A percentile compares a stretch with the other conserved stretches of the same genome.
phyloP scores from a whole-genome alignment of 2,797 vertebrate genomes.

The Hippopotamyrus pictus region DNA sequence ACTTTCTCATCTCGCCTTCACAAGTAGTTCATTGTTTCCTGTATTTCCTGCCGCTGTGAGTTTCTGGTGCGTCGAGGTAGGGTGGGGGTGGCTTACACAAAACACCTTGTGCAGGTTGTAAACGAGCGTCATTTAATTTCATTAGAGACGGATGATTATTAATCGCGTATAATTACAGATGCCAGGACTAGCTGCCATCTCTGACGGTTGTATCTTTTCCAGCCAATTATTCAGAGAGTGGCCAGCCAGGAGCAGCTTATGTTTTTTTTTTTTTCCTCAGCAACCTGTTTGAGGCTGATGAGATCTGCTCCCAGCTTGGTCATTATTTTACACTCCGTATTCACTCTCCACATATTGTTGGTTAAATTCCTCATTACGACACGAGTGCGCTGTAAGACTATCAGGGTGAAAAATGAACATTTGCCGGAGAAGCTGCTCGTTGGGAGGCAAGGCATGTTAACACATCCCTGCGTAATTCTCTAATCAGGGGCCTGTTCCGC shows the following conservation, averaged over 20 bases:
- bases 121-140: not conserved
- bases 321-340: not conserved
- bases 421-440: slow-evolving; percentile 27
- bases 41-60: not conserved
- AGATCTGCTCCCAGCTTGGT: not conserved
- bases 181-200: not conserved
- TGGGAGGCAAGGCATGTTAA: slow-evolving; percentile 52
- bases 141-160: slow-evolving; percentile 1
- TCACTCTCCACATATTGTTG: not conserved
- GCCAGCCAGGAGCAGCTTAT: not conserved
- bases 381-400: not conserved
- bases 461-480: slow-evolving; percentile 55
- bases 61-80: not conserved
- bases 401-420: not conserved
- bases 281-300: not conserved
- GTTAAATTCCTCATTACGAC: not conserved
- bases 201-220: not conserved
- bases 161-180: not conserved
- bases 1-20: not conserved
- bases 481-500: slow-evolving; percentile 60
- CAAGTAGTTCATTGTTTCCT: not conserved
- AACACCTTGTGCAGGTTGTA: not conserved
- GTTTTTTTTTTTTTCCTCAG: not conserved
- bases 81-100: not conserved
- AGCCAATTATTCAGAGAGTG: not conserved